A percentile compares a stretch with the other conserved stretches of the same genome.
These are phyloP conservation scores for Megalurothrips usitatus DNA, from an alignment of 2,888 invertebrate species.

Conservation along the genomic window DNA sequence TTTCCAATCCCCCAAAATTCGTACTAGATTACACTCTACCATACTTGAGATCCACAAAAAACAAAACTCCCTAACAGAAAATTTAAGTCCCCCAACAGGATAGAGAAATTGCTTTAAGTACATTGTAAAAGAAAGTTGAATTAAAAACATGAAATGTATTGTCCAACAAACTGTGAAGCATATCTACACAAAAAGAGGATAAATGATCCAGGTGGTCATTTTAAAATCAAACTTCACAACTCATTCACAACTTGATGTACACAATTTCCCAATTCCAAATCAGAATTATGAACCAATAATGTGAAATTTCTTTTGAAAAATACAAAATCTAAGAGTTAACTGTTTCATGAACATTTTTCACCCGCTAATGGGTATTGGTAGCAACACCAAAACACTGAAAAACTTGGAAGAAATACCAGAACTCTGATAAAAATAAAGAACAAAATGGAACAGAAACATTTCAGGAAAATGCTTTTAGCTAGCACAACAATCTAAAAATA, in stretches of 20 bases:
- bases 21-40: no score
- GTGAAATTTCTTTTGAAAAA: background rate
- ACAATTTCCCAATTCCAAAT: no score
- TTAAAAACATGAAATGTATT: background rate
- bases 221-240: background rate
- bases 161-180: background rate
- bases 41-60: no score
- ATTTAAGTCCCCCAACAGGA: no score
- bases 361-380: no score
- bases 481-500: no score
- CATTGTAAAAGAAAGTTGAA: background rate
- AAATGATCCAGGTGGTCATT: background rate
- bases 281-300: background rate
- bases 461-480: no score
- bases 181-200: background rate
- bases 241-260: background rate
- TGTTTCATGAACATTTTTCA: no score
- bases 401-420: background rate
- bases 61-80: no score
- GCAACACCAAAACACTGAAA: background rate
- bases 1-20: no score
- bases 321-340: background rate
- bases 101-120: background rate
- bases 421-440: background rate
- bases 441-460: background rate